These are phyloP conservation scores for Uria lomvia DNA, from an alignment of 2,113 vertebrate genomes.

Conservation along the genomic window DNA sequence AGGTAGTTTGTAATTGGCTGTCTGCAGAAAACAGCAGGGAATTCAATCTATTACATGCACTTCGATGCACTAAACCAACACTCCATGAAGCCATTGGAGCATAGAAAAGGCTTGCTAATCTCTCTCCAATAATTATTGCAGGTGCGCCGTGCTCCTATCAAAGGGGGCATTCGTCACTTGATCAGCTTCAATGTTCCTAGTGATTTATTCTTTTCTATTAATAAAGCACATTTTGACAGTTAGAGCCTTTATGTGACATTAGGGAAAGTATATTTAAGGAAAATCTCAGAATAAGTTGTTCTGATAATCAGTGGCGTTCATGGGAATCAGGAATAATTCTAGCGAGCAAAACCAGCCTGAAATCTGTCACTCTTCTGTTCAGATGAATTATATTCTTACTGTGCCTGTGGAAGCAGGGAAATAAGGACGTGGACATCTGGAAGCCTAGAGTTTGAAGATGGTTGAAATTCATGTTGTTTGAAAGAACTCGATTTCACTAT, in stretches of 20 bases:
- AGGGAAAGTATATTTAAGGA: neutral
- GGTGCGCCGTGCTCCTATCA: neutral
- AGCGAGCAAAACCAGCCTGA: neutral
- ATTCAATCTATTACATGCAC: slow-evolving; percentile 16
- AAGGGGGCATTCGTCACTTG: neutral
- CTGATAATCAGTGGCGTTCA: neutral
- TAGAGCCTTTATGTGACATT: neutral
- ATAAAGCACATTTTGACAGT: neutral
- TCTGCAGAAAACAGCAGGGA: slow-evolving; percentile 1
- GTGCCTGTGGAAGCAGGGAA: neutral
- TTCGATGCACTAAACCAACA: neutral
- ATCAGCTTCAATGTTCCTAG: neutral
- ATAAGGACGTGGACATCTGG: neutral
- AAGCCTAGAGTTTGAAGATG: neutral
- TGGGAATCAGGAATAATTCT: neutral
- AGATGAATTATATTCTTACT: neutral
- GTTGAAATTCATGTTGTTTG: neutral
- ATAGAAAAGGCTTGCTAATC: neutral
- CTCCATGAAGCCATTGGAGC: neutral
- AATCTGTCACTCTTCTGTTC: neutral
- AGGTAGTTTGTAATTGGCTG: slow-evolving; percentile 9
- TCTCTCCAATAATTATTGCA: neutral
- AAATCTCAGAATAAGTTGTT: neutral
- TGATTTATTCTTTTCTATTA: neutral
- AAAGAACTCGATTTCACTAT: neutral